A percentile compares a stretch with the other conserved stretches of the same genome.
Evolutionary conservation across 2,888 invertebrate species (phyloP).

Genomic region (Tanytarsus gracilentus): DNA sequence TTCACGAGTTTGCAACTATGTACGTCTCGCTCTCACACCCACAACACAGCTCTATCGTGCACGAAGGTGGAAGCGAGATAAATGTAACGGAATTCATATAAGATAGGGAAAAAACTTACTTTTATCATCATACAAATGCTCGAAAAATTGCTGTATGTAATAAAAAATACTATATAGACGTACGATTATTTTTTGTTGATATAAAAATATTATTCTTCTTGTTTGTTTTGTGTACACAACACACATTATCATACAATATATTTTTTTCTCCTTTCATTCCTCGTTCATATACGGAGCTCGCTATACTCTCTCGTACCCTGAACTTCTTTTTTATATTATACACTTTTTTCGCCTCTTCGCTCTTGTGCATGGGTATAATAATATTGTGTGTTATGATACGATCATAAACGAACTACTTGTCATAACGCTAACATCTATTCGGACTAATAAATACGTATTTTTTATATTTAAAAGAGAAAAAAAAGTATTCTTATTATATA

Average conservation of each 20-base stretch:
- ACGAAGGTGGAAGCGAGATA: slow-evolving; percentile 23
- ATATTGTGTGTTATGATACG: slow-evolving; percentile 35
- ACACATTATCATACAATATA: slow-evolving; percentile 27
- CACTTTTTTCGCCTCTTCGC: slow-evolving; percentile 5
- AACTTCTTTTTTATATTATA: slow-evolving; percentile 17
- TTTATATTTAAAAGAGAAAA: slow-evolving; percentile 31
- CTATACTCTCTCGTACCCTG: slow-evolving; percentile 1
- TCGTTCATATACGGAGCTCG: not conserved
- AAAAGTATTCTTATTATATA: slow-evolving; percentile 29
- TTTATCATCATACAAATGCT: slow-evolving; percentile 28
- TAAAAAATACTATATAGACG: slow-evolving; percentile 29
- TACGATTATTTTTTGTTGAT: slow-evolving; percentile 29
- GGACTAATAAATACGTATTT: slow-evolving; percentile 35
- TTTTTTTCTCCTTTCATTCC: slow-evolving; percentile 11
- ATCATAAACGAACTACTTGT: slow-evolving; percentile 45
- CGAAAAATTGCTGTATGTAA: slow-evolving; percentile 26
- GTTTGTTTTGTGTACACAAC: slow-evolving; percentile 25
- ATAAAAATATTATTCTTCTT: slow-evolving; percentile 26
- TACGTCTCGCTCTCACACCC: not conserved
- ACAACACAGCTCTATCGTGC: not conserved
- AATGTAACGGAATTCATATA: slow-evolving; percentile 29
- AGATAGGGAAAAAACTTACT: slow-evolving; percentile 20
- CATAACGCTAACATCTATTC: slow-evolving; percentile 44
- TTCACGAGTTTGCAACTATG: not conserved
- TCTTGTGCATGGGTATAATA: slow-evolving; percentile 29